These are phyloP conservation scores for Trichomycterus rosablanca DNA, from an alignment of 2,113 vertebrate genomes.

Conservation along the genomic window DNA sequence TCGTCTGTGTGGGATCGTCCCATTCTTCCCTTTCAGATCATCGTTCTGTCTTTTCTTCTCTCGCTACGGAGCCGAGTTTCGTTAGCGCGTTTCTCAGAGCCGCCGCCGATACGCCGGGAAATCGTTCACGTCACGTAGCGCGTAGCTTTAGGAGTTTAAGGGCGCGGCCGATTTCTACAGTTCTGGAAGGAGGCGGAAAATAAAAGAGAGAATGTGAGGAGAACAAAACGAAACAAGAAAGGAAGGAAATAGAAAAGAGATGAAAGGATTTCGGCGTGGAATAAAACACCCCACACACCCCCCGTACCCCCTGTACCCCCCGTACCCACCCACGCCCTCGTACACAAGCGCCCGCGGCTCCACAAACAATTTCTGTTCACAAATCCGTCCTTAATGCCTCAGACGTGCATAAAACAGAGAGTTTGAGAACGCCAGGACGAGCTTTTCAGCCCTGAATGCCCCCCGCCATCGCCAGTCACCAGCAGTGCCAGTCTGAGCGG, in stretches of 20 bases:
- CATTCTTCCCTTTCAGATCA: constrained; percentile 47
- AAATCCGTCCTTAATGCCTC: constrained; percentile 80
- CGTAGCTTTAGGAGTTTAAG: constrained; percentile 72
- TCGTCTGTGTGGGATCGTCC: too few species aligned
- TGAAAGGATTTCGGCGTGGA: constrained; percentile 68
- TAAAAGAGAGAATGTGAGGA: constrained; percentile 10
- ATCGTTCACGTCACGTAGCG: constrained; percentile 73
- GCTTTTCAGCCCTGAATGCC: constrained; percentile 76
- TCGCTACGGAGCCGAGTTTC: constrained; percentile 61
- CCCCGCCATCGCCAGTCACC: constrained; percentile 68
- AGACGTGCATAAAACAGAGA: constrained; percentile 77
- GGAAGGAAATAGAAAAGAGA: constrained; percentile 37
- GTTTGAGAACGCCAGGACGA: constrained; percentile 80
- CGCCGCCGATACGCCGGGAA: constrained; percentile 67
- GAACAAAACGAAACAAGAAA: constrained; percentile 10
- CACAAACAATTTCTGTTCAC: constrained; percentile 77
- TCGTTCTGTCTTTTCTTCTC: constrained; percentile 54
- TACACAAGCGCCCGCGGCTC: constrained; percentile 64
- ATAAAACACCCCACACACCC: constrained; percentile 74
- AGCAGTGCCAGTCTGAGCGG: constrained; percentile 79
- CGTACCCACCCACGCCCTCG: too few species aligned
- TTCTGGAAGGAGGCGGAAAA: constrained; percentile 40
- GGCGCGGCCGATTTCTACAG: constrained; percentile 76
- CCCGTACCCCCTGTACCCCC: too few species aligned
- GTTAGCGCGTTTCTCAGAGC: constrained; percentile 58